Evolutionary conservation across 2,113 vertebrate genomes (phyloP).

Genomic region (Lynx canadensis): DNA sequence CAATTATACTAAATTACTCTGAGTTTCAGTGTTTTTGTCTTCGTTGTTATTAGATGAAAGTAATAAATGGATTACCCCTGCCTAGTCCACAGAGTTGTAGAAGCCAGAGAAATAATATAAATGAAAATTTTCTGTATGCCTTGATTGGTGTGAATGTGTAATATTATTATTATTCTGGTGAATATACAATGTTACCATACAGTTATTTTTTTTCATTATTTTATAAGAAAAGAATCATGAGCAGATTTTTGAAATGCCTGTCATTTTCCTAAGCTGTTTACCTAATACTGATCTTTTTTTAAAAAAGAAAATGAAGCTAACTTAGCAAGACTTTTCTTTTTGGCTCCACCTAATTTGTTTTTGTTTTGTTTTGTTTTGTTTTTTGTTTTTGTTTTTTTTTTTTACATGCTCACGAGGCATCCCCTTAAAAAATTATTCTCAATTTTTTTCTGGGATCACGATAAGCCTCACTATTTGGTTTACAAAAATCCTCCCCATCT

Average conservation of each 20-base stretch:
- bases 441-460: neutral
- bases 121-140: neutral
- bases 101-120: neutral
- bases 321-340: neutral
- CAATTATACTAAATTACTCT: neutral
- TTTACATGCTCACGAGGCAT: neutral
- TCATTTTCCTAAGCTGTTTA: slow-evolving; percentile 27
- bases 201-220: slow-evolving; percentile 10
- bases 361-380: neutral
- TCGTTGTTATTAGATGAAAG: neutral
- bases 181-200: neutral
- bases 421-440: neutral
- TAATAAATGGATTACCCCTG: neutral
- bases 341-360: neutral
- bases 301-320: neutral
- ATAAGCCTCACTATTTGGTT: neutral
- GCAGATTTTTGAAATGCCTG: neutral
- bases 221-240: neutral
- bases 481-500: slow-evolving; percentile 9
- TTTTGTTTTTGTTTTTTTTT: neutral
- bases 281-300: neutral
- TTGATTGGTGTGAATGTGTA: neutral
- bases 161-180: neutral
- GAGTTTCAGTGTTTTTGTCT: neutral
- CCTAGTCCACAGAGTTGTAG: neutral